Base-by-base conservation (phyloP, 2,888 invertebrate genomes). In the Bombyx huttoni region DNA sequence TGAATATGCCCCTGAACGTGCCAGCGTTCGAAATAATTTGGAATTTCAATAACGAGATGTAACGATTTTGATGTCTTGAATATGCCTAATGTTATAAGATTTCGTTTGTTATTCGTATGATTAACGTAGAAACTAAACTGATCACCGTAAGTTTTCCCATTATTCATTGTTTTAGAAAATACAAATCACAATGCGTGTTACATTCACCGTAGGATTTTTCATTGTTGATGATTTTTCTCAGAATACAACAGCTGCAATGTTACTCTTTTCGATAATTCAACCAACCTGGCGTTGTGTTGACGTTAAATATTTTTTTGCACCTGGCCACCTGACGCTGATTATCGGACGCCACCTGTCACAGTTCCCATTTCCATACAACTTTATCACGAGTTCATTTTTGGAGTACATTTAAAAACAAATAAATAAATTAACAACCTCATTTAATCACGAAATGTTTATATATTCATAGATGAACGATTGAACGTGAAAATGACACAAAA, bases 61-160 rank as follows among this genome's bases (percentile, higher is more conserved):
- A 8, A 40, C 45, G 33, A 33, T n/a, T 50, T 52, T 53, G 52
- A 47, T 54, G 53, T 53, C 53, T 49, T 53, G 46, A 49, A 51
- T 46, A n/a, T 49, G 45, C 51, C 46, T 48, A 47, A 46, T n/a
- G 34, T 49, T 46, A 48, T 13, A 35, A 47, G 47, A 24, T 51
- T 40, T 13, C 8, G 45, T 40, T 34, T 53, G 50, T 49, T 49
- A 49, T 12, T 40, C 49, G 7, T 34, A 12, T 24, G 24, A 24
- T 24, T 24, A 24, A 24, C 2, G 2, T 24, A 24, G 24, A 24
- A 24, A 1, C 24, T 24, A 24, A 3, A 24, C 24, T 5, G 24
- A 24, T 24, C 24, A 24, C 24, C 2, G 24, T 24, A 40, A 7
- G 12, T 40, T 40, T 40, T 7, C 40, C 12, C 40, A 40, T 8